These are phyloP conservation scores for Chiloscyllium punctatum DNA, from an alignment of 2,797 vertebrate genomes.

Conservation along the genomic window DNA sequence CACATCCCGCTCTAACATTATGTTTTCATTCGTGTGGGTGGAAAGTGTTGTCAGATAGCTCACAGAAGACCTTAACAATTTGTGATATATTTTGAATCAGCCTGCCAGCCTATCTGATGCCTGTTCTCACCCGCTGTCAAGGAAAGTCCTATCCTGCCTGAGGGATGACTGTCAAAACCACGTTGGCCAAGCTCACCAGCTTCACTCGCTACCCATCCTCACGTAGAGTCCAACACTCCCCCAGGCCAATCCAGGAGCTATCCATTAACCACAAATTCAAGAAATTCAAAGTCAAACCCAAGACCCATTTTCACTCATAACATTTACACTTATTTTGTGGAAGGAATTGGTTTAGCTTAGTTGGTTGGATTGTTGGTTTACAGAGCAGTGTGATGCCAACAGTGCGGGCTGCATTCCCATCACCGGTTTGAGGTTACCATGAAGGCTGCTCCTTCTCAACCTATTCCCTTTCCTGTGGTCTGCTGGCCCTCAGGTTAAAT, in stretches of 20 bases:
- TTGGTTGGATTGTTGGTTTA: too few relatives aligned
- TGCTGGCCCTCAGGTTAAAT: too few relatives aligned
- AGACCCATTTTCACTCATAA: not conserved
- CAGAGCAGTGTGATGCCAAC: too few relatives aligned
- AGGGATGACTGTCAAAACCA: not conserved
- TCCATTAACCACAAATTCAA: not conserved
- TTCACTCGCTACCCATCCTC: not conserved
- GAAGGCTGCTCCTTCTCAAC: too few relatives aligned
- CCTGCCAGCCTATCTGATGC: not conserved
- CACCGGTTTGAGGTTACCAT: too few relatives aligned
- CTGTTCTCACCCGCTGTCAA: not conserved
- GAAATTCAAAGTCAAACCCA: not conserved
- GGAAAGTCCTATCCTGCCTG: not conserved
- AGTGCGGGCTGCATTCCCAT: too few relatives aligned
- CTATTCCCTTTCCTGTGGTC: too few relatives aligned
- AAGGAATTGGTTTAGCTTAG: too few relatives aligned
- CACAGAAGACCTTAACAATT: not conserved
- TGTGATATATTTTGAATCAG: not conserved
- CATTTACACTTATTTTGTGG: too few relatives aligned
- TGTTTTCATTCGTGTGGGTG: not conserved
- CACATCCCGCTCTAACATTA: not conserved
- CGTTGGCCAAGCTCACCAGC: not conserved
- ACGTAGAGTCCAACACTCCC: not conserved
- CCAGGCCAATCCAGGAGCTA: not conserved
- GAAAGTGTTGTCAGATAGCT: not conserved